Evolutionary conservation across 2,797 vertebrate genomes (phyloP).

Genomic region (Limnodromus scolopaceus): DNA sequence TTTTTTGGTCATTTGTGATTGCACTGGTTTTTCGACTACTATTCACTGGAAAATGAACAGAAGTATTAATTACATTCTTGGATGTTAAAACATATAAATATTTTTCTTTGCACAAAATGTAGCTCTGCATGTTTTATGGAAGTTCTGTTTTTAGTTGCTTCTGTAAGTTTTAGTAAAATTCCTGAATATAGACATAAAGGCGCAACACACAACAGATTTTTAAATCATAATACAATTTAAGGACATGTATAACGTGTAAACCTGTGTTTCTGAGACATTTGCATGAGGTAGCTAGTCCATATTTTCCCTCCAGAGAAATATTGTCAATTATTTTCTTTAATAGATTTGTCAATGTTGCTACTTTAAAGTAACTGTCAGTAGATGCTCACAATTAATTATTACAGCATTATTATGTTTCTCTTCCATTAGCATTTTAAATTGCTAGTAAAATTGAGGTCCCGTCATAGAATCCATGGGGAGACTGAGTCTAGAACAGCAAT

Average conservation of each 20-base stretch:
- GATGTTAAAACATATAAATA: conserved; percentile 28
- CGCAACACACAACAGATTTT: neutral
- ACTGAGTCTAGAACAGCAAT: neutral
- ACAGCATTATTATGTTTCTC: neutral
- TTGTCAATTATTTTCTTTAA: neutral
- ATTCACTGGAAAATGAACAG: conserved; percentile 49
- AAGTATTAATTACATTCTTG: conserved; percentile 48
- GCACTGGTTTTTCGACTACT: conserved; percentile 46
- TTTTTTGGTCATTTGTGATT: conserved; percentile 39
- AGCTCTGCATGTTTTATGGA: neutral
- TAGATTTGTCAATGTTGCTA: neutral
- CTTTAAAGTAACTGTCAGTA: neutral
- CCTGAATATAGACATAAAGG: neutral
- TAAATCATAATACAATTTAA: neutral
- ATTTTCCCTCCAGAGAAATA: neutral
- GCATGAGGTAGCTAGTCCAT: neutral
- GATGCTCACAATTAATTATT: neutral
- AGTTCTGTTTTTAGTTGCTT: neutral
- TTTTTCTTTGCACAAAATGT: neutral
- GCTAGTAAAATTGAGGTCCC: neutral
- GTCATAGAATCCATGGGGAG: neutral
- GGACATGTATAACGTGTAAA: neutral
- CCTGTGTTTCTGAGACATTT: neutral
- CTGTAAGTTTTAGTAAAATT: neutral
- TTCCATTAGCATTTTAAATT: neutral